Evolutionary conservation across 2,797 vertebrate species (phyloP).

Genomic region (Rousettus madagascariensis): DNA sequence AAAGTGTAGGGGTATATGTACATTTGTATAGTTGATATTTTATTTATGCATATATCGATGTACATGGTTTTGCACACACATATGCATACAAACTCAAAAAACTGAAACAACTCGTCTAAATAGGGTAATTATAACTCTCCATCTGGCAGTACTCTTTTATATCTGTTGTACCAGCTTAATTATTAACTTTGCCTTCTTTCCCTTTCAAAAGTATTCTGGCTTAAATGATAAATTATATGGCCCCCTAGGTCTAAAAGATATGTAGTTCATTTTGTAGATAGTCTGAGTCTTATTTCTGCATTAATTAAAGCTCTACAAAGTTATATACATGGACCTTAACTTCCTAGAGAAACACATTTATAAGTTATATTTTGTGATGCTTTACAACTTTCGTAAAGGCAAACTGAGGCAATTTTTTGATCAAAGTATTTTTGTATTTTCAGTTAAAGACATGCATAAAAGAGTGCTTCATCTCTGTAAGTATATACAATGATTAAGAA

Average conservation of each 20-base stretch:
- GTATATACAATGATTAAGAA: not conserved
- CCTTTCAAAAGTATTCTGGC: not conserved
- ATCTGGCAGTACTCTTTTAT: not conserved
- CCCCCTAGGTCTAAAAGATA: not conserved
- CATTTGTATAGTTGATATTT: not conserved
- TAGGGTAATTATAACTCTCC: not conserved
- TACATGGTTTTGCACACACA: not conserved
- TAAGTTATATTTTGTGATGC: not conserved
- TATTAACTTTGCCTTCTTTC: not conserved
- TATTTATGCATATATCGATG: not conserved
- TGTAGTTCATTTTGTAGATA: not conserved
- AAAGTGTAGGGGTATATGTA: not conserved
- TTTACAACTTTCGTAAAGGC: slow-evolving; percentile 25
- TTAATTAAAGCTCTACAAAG: not conserved
- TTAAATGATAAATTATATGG: not conserved
- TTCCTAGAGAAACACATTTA: not conserved
- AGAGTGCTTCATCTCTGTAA: not conserved
- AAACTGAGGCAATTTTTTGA: not conserved
- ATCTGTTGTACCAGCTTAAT: not conserved
- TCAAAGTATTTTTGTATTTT: not conserved
- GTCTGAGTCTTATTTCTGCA: not conserved
- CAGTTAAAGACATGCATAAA: not conserved
- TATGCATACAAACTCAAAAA: not conserved
- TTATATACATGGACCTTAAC: not conserved
- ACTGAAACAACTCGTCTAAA: not conserved